Evolutionary conservation across 2,797 vertebrate genomes (phyloP).

Genomic region (Scyliorhinus canicula): DNA sequence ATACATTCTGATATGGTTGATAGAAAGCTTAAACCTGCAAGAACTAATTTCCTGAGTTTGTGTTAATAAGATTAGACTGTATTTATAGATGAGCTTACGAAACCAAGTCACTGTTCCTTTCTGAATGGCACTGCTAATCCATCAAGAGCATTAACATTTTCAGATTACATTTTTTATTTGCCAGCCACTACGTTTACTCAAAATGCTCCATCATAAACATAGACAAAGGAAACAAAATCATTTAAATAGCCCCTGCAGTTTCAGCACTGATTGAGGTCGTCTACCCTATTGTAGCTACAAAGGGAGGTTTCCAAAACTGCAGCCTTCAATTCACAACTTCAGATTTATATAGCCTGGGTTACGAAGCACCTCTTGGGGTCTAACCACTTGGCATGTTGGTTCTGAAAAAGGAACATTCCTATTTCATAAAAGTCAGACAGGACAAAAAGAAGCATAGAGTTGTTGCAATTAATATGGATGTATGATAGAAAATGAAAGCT

Average conservation of each 20-base stretch:
- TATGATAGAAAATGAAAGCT: not conserved
- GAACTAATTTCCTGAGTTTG: constrained; percentile 15
- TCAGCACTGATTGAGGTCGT: not conserved
- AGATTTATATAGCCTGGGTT: not conserved
- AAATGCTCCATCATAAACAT: not conserved
- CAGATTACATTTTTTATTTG: not conserved
- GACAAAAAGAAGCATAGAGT: not conserved
- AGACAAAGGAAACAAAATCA: not conserved
- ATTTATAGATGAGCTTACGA: not conserved
- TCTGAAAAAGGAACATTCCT: not conserved
- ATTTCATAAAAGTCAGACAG: not conserved
- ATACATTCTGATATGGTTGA: not conserved
- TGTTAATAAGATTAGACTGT: constrained; percentile 32
- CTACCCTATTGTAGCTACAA: no score
- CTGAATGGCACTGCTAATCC: constrained; percentile 1
- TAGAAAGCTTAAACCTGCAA: not conserved
- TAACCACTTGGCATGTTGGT: not conserved
- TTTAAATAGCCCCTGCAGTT: not conserved
- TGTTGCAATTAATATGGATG: not conserved
- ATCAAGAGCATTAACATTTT: not conserved
- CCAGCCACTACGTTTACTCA: not conserved
- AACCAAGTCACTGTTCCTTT: not conserved
- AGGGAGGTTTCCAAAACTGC: not conserved
- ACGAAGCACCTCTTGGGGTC: not conserved
- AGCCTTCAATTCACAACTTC: not conserved